Evolutionary conservation across 2,797 vertebrate species (phyloP).

Genomic region (Hirundo rustica): DNA sequence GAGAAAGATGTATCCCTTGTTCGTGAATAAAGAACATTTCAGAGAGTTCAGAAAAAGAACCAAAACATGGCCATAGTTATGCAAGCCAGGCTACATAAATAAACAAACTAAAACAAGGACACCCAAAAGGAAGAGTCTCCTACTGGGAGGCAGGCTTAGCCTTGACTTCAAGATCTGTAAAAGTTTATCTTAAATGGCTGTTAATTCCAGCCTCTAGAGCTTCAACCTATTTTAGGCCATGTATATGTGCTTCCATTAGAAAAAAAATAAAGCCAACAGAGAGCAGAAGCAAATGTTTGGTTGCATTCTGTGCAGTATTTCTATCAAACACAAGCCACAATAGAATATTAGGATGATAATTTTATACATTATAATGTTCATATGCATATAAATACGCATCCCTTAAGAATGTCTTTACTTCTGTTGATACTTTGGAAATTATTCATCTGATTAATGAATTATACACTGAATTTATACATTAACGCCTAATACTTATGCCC

Average conservation of each 20-base stretch:
- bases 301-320: conserved; percentile 23
- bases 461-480: conserved; percentile 57
- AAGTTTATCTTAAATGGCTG: neutral
- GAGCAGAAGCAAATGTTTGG: neutral
- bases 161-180: conserved; percentile 23
- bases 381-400: conserved; percentile 30
- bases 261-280: neutral
- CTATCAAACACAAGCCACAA: conserved; percentile 33
- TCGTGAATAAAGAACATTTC: neutral
- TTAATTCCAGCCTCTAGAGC: neutral
- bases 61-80: neutral
- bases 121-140: neutral
- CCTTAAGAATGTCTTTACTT: conserved; percentile 57
- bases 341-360: conserved; percentile 52
- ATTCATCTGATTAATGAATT: conserved; percentile 66
- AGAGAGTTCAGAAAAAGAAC: neutral
- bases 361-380: conserved; percentile 59
- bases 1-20: neutral
- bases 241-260: neutral
- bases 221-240: neutral
- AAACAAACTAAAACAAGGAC: conserved; percentile 12
- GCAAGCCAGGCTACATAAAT: neutral
- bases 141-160: neutral
- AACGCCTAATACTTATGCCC: conserved; percentile 4
- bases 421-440: conserved; percentile 42